phyloP scores from a whole-genome alignment of 2,888 invertebrate genomes.

The Pseudoips prasinana region DNA sequence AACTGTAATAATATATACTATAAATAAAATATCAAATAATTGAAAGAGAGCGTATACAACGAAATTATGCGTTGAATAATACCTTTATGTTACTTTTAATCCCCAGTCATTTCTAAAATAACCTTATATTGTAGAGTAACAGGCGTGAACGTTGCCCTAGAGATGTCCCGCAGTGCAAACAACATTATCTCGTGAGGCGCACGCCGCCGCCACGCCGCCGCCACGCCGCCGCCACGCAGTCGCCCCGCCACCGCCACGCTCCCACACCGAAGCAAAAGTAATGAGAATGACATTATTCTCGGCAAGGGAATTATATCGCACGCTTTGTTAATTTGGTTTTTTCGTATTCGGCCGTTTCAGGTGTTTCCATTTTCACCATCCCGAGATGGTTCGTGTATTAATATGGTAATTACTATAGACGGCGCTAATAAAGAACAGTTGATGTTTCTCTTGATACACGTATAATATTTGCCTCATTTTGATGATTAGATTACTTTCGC shows the following conservation, averaged over 20 bases:
- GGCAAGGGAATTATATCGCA: constrained; percentile 11
- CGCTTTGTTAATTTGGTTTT: constrained; percentile 18
- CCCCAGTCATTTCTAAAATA: too few relatives aligned
- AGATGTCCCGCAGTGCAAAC: constrained; percentile 2
- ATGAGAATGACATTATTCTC: constrained; percentile 8
- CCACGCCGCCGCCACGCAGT: too few relatives aligned
- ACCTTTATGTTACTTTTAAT: too few relatives aligned
- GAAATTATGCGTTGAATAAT: too few relatives aligned
- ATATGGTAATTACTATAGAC: not conserved
- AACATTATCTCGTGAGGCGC: not conserved
- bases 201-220: not conserved
- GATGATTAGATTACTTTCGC: too few relatives aligned
- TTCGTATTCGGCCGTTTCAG: constrained; percentile 3
- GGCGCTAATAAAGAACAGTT: not conserved
- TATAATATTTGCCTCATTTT: too few relatives aligned
- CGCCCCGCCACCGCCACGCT: not conserved
- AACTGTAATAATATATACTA: too few relatives aligned
- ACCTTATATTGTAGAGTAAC: too few relatives aligned
- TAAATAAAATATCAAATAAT: too few relatives aligned
- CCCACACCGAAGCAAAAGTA: not conserved
- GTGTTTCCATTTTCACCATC: constrained; percentile 3
- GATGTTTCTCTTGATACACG: too few relatives aligned
- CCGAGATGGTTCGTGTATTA: constrained; percentile 1
- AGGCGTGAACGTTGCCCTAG: constrained; percentile 1
- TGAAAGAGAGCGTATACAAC: too few relatives aligned